These are phyloP conservation scores for Rhagoletis zephyria DNA, from an alignment of 1,140 invertebrate genomes.

Conservation along the genomic window DNA sequence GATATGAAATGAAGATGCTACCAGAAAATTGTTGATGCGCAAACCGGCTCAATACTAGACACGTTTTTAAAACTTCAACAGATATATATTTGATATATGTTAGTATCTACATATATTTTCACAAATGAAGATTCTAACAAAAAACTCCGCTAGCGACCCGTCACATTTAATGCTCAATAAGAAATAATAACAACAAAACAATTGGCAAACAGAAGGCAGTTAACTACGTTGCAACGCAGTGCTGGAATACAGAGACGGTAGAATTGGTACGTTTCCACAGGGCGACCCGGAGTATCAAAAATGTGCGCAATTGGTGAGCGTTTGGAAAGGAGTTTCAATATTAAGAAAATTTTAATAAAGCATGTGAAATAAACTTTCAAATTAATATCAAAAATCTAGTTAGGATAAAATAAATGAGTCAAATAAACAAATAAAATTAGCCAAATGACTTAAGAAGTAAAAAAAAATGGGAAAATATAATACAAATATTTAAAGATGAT, in stretches of 20 bases:
- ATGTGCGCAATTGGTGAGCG: neutral
- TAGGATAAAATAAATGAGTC: too few relatives aligned
- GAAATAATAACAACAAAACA: constrained; percentile 48
- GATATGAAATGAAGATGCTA: too few relatives aligned
- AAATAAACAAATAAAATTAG: too few relatives aligned
- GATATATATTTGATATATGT: neutral
- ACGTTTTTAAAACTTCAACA: neutral
- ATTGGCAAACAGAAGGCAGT: neutral
- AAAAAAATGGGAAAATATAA: too few relatives aligned
- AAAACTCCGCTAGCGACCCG: neutral
- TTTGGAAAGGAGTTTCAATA: neutral
- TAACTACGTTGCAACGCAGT: neutral
- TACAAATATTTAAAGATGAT: too few relatives aligned
- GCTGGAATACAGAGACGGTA: neutral
- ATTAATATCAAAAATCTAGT: too few relatives aligned
- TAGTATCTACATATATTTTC: neutral
- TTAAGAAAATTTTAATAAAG: too few relatives aligned
- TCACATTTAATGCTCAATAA: neutral
- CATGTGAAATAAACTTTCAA: too few relatives aligned
- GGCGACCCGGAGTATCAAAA: neutral
- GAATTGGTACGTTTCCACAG: neutral
- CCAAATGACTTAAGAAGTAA: too few relatives aligned
- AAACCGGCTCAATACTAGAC: neutral
- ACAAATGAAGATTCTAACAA: neutral
- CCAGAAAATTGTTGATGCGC: neutral